phyloP scores from a whole-genome alignment of 2,797 vertebrate species.

The Passerculus sandwichensis region DNA sequence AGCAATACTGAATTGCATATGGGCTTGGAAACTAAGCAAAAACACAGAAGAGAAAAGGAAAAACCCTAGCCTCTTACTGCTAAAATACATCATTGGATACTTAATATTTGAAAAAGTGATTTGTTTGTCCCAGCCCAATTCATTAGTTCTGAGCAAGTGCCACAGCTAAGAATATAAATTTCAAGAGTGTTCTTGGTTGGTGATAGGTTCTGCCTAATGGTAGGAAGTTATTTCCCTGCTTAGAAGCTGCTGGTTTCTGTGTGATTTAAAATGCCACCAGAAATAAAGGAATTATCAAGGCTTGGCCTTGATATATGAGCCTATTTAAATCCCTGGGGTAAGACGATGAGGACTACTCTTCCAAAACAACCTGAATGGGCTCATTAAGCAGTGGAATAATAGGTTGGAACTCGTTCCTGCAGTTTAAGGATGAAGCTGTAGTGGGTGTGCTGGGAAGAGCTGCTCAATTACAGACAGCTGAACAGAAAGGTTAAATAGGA shows the following conservation, averaged over 20 bases:
- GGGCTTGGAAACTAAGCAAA: neutral
- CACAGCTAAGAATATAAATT: constrained; percentile 48
- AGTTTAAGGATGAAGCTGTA: constrained; percentile 35
- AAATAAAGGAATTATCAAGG: constrained; percentile 70
- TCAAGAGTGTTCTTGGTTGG: neutral
- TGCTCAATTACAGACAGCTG: constrained; percentile 5
- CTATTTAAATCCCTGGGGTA: constrained; percentile 70
- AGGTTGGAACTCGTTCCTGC: constrained; percentile 45
- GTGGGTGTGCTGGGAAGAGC: constrained; percentile 32
- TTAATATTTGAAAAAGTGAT: neutral
- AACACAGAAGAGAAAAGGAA: neutral
- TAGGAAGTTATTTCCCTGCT: constrained; percentile 53
- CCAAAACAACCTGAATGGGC: constrained; percentile 63
- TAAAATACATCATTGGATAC: neutral
- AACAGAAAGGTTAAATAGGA: neutral
- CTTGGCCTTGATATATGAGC: constrained; percentile 70
- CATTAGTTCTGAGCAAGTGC: constrained; percentile 17
- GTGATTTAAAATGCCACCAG: constrained; percentile 68
- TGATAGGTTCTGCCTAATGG: constrained; percentile 21
- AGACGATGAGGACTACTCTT: constrained; percentile 65
- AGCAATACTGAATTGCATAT: neutral
- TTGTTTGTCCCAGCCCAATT: constrained; percentile 34
- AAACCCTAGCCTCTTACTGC: neutral
- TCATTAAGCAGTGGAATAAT: constrained; percentile 71
- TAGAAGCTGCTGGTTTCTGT: constrained; percentile 38